Evolutionary conservation across 1,140 invertebrate genomes (phyloP).

Genomic region (Belonocnema kinseyi): DNA sequence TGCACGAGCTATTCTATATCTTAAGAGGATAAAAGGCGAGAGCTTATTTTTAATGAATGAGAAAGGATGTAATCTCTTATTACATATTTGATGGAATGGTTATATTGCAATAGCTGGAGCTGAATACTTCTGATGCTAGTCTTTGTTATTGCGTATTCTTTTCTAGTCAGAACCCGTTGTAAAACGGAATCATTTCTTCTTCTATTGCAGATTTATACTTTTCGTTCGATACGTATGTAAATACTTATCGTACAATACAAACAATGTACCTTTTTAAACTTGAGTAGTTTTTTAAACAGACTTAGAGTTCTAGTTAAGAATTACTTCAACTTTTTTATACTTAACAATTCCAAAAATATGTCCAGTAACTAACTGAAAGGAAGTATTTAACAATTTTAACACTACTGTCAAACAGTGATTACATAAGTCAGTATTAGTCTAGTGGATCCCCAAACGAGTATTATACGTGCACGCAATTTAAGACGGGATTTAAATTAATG

Average conservation of each 20-base stretch:
- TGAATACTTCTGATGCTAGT: slow-evolving; percentile 30
- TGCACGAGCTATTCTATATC: slow-evolving; percentile 29
- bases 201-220: background rate
- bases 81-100: slow-evolving; percentile 22
- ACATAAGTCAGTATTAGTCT: slow-evolving; percentile 45
- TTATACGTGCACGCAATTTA: slow-evolving; percentile 35
- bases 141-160: slow-evolving; percentile 31
- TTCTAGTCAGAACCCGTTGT: slow-evolving; percentile 5
- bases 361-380: background rate
- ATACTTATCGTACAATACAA: background rate
- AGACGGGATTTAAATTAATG: slow-evolving; percentile 48
- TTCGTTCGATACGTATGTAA: background rate
- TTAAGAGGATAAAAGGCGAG: slow-evolving; percentile 14
- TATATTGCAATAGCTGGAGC: slow-evolving; percentile 20
- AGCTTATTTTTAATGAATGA: slow-evolving; percentile 19
- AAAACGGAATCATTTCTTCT: background rate
- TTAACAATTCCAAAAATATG: slow-evolving; percentile 1
- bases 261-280: background rate
- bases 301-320: background rate
- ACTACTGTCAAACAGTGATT: slow-evolving; percentile 4
- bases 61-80: slow-evolving; percentile 23
- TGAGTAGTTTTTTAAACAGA: background rate
- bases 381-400: background rate
- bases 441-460: slow-evolving; percentile 18
- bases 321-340: background rate